These are phyloP conservation scores for Rallus crepitans DNA, from an alignment of 2,797 vertebrate species.

Conservation along the genomic window DNA sequence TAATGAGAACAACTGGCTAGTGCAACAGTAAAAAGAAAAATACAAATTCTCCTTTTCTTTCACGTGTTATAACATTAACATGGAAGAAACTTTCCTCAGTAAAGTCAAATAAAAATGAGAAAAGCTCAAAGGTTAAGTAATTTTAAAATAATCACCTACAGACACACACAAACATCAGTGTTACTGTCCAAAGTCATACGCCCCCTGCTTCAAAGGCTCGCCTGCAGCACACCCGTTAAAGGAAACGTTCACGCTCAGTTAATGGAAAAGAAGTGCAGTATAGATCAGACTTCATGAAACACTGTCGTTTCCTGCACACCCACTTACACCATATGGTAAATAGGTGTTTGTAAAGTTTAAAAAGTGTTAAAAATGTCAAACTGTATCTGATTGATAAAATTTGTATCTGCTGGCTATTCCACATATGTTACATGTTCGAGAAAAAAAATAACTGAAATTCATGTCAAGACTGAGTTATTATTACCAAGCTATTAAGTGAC, in stretches of 20 bases:
- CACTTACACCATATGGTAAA: slow-evolving; percentile 76
- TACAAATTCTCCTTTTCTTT: background rate
- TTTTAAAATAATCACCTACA: background rate
- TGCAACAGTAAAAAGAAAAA: background rate
- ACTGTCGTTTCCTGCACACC: slow-evolving; percentile 37
- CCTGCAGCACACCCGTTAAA: background rate
- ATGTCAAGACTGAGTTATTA: slow-evolving; percentile 57
- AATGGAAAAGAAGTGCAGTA: slow-evolving; percentile 4
- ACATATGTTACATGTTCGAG: slow-evolving; percentile 73
- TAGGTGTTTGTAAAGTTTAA: slow-evolving; percentile 44
- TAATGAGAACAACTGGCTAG: background rate
- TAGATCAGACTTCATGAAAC: slow-evolving; percentile 2
- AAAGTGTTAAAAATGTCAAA: slow-evolving; percentile 66
- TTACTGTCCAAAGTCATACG: background rate
- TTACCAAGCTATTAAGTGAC: slow-evolving; percentile 63
- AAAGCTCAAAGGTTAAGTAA: background rate
- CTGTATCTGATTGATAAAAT: slow-evolving; percentile 70
- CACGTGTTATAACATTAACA: background rate
- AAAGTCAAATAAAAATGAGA: background rate
- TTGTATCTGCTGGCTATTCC: slow-evolving; percentile 63
- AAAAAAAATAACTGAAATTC: slow-evolving; percentile 1
- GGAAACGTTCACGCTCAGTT: background rate
- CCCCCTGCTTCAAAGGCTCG: background rate
- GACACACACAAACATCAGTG: background rate
- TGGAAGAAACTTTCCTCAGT: background rate